Base-by-base conservation (phyloP, 2,888 invertebrate genomes). In the Acanthosepion pharaonis region DNA sequence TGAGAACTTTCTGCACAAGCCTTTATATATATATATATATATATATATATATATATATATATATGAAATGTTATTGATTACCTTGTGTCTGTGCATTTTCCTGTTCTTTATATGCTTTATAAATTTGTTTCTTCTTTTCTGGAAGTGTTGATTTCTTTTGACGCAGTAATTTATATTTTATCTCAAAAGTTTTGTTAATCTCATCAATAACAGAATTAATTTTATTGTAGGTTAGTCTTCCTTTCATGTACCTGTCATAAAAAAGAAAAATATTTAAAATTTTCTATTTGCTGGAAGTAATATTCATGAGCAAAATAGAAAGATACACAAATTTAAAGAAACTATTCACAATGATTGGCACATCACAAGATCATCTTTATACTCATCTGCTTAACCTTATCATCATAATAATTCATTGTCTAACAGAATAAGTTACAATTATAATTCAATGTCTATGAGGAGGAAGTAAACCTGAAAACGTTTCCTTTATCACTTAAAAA, bases 31-130 rank as follows among this genome's bases (percentile, higher is more conserved):
- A 33, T 33, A 33, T 33, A 33, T 33, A 33, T 33, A 33, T 33
- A 33, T 33, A 33, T 33, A 33, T 51, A 92, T 28, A 51, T 28
- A 51, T 0, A 51, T 3, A 92, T n/a, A 23, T 28, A 51, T 3
- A 92, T n/a, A 23, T 28, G 23, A 93, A 42, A 18, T 15, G 20
- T 42, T 20, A 3, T 23, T 59, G n/a, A 9, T 48, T 94, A 97
- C 97, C 97, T 96, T 96, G 96, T 20, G 97, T 97, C 91, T 97
- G 97, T 94, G 97, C 96, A 55, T 95, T 96, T 95, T 97, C 97
- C 94, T 97, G 97, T 91, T 95, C 94, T 95, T 97, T 97, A 94
- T 96, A 97, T 1, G 95, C 95, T 55, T 96, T 96, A 78, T 95
- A 96, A 94, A 96, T 95, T 94, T 96, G 96, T 95, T 96, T 96